Evolutionary conservation across 2,797 vertebrate genomes (phyloP).

Genomic region (Hydrophis major): DNA sequence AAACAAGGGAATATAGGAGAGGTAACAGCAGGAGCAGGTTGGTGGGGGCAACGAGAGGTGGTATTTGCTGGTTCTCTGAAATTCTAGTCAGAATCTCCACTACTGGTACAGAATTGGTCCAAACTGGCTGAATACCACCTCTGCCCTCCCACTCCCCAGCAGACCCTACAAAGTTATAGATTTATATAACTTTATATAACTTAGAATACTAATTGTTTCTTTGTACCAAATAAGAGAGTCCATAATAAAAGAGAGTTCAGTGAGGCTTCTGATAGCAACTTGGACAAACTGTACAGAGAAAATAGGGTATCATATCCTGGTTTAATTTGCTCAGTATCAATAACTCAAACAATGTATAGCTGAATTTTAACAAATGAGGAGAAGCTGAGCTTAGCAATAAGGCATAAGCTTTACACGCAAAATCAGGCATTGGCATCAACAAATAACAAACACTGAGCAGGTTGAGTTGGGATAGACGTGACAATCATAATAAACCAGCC

Average conservation of each 20-base stretch:
- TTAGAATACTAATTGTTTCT: background rate
- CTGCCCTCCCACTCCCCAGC: background rate
- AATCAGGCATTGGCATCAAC: background rate
- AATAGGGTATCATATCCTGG: background rate
- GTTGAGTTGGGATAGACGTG: background rate
- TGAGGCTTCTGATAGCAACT: background rate
- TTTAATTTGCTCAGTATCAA: background rate
- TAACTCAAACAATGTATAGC: background rate
- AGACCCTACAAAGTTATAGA: background rate
- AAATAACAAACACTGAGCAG: background rate
- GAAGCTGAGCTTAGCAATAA: background rate
- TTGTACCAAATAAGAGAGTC: background rate
- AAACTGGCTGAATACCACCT: too few relatives aligned
- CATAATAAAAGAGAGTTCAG: background rate
- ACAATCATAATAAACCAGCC: background rate
- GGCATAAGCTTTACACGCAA: background rate
- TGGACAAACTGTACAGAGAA: background rate
- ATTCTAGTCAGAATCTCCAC: too few relatives aligned
- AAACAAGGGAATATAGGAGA: too few relatives aligned
- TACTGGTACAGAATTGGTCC: too few relatives aligned
- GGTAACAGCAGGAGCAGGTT: too few relatives aligned
- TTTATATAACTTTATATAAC: too few relatives aligned
- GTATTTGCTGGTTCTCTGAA: too few relatives aligned
- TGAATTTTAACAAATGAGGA: background rate
- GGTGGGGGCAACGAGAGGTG: too few relatives aligned